Conservation (phyloP, 1,140 invertebrate genomes). For the Pachyrhynchus sulphureomaculatus region DNA sequence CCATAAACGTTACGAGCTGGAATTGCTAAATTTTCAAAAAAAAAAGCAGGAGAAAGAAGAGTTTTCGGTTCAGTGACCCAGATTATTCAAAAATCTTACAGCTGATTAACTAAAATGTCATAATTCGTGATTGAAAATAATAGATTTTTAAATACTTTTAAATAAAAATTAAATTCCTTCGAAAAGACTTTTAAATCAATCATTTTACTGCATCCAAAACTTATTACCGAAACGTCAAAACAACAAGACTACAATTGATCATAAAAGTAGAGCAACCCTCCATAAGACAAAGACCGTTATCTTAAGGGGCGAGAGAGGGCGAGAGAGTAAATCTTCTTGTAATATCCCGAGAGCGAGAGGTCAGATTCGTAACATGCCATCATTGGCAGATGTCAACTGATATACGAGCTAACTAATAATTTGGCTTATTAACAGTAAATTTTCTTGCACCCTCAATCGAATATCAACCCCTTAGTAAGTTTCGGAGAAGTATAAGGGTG, state of each 20-base stretch:
- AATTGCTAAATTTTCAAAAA: too few relatives aligned
- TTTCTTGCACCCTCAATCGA: slow-evolving; percentile 31
- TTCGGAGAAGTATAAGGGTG: slow-evolving; percentile 4
- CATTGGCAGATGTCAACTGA: slow-evolving; percentile 37
- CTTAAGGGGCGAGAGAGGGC: slow-evolving; percentile 21
- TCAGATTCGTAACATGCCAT: slow-evolving; percentile 31
- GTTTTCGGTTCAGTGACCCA: too few relatives aligned
- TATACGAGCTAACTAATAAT: slow-evolving; percentile 35
- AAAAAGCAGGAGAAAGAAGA: too few relatives aligned
- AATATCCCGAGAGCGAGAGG: slow-evolving; percentile 22
- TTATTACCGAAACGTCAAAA: slow-evolving; percentile 29
- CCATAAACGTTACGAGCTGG: too few relatives aligned
- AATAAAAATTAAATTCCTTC: too few relatives aligned
- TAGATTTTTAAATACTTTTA: too few relatives aligned
- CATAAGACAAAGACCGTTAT: background rate
- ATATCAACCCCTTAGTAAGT: slow-evolving; percentile 28
- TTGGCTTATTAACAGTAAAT: slow-evolving; percentile 36
- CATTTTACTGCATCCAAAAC: slow-evolving; percentile 11
- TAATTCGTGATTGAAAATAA: too few relatives aligned
- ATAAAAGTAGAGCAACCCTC: slow-evolving; percentile 22
- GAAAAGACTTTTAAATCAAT: too few relatives aligned
- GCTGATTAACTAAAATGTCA: too few relatives aligned
- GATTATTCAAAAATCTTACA: too few relatives aligned
- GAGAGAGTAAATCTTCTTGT: slow-evolving; percentile 30
- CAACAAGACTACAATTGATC: slow-evolving; percentile 32